Conservation (phyloP, 1,140 invertebrate genomes). For the Temnothorax longispinosus region DNA sequence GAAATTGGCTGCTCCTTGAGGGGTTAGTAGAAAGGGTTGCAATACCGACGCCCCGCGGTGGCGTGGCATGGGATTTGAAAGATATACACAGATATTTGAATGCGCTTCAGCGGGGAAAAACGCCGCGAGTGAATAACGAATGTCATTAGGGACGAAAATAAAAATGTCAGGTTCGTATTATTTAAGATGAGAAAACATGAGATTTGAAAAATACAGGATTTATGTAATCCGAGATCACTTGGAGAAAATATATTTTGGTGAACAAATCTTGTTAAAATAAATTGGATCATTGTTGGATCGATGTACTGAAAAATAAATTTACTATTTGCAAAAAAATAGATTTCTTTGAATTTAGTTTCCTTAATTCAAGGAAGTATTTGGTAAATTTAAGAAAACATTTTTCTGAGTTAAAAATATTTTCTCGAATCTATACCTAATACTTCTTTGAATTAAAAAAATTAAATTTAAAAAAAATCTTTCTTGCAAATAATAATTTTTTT, state of each 20-base stretch:
- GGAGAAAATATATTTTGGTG: neutral
- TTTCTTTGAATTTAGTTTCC: no score
- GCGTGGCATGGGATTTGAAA: neutral
- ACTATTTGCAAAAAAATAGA: no score
- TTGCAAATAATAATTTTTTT: no score
- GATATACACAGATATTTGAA: conserved; percentile 6
- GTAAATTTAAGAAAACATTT: no score
- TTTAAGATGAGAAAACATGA: neutral
- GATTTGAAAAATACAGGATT: neutral
- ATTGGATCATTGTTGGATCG: neutral
- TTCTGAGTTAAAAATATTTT: no score
- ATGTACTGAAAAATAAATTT: no score
- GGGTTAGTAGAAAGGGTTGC: neutral
- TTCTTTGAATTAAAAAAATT: no score
- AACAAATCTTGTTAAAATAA: neutral
- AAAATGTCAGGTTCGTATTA: neutral
- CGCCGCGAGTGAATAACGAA: neutral
- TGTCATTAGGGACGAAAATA: neutral
- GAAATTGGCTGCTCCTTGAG: conserved; percentile 29
- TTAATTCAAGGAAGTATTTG: no score
- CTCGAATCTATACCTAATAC: no score
- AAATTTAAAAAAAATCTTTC: no score
- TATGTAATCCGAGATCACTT: neutral
- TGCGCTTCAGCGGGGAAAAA: neutral
- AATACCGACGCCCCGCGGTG: conserved; percentile 2